Conservation (phyloP, 1,140 invertebrate species). For the Zaprionus africanus region DNA sequence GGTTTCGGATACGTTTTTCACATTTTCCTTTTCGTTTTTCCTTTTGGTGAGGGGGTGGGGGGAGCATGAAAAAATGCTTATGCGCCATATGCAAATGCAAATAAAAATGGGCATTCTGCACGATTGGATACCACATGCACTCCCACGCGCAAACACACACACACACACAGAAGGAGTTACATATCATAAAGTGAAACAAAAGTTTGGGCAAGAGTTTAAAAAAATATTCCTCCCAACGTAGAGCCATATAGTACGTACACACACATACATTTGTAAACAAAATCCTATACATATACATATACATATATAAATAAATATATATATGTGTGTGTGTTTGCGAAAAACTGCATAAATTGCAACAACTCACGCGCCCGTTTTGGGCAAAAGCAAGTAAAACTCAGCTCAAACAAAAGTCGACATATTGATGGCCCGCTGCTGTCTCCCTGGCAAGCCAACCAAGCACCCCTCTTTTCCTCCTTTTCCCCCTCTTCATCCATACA, state of each 20-base stretch:
- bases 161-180: slow-evolving; percentile 35
- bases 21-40: slow-evolving; percentile 6
- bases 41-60: neutral
- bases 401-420: slow-evolving; percentile 61
- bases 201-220: slow-evolving; percentile 63
- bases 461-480: neutral
- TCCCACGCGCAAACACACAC: slow-evolving; percentile 27
- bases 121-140: slow-evolving; percentile 64
- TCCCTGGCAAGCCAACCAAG: neutral
- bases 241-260: neutral
- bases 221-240: slow-evolving; percentile 23
- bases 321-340: neutral
- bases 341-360: slow-evolving; percentile 67
- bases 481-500: neutral
- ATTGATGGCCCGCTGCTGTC: slow-evolving; percentile 39
- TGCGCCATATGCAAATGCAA: slow-evolving; percentile 74
- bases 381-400: slow-evolving; percentile 29
- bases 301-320: neutral
- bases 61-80: slow-evolving; percentile 75
- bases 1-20: slow-evolving; percentile 20
- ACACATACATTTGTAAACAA: neutral
- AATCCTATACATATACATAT: neutral
- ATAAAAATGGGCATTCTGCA: slow-evolving; percentile 77
- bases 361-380: slow-evolving; percentile 29
- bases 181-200: slow-evolving; percentile 63